Conservation (phyloP, 2,888 invertebrate species). For the Amphimallon solstitiale region DNA sequence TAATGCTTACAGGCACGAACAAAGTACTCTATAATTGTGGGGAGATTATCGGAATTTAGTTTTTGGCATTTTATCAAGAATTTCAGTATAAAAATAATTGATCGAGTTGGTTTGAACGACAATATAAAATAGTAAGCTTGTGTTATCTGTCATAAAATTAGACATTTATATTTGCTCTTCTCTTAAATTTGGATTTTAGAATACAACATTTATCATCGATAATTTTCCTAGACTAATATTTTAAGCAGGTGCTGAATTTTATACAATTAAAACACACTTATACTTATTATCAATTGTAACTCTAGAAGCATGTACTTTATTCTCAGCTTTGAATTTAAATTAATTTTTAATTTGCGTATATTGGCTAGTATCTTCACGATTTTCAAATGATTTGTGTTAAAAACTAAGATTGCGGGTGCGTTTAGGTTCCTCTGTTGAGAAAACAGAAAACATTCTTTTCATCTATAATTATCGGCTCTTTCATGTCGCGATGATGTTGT, state of each 20-base stretch:
- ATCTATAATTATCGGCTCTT: constrained; percentile 23
- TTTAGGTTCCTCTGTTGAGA: constrained; percentile 3
- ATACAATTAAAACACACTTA: too few relatives aligned
- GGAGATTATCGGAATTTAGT: background rate
- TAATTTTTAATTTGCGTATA: too few relatives aligned
- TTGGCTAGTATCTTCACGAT: background rate
- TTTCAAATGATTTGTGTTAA: background rate
- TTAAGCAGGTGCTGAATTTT: too few relatives aligned
- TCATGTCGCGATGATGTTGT: constrained; percentile 13
- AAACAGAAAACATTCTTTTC: background rate
- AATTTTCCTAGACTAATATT: too few relatives aligned
- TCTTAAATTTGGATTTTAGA: too few relatives aligned
- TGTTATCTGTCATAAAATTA: too few relatives aligned
- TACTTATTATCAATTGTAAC: too few relatives aligned
- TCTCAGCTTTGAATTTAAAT: too few relatives aligned
- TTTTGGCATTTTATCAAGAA: constrained; percentile 19
- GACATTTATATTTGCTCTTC: too few relatives aligned
- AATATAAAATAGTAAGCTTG: too few relatives aligned
- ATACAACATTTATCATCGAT: too few relatives aligned
- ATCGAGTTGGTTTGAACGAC: background rate
- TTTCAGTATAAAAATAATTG: constrained; percentile 22
- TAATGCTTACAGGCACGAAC: background rate
- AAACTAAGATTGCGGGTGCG: constrained; percentile 5
- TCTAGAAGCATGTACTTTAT: too few relatives aligned
- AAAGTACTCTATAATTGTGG: background rate